Conservation (phyloP, 2,113 vertebrate genomes). For the Proteles cristata region DNA sequence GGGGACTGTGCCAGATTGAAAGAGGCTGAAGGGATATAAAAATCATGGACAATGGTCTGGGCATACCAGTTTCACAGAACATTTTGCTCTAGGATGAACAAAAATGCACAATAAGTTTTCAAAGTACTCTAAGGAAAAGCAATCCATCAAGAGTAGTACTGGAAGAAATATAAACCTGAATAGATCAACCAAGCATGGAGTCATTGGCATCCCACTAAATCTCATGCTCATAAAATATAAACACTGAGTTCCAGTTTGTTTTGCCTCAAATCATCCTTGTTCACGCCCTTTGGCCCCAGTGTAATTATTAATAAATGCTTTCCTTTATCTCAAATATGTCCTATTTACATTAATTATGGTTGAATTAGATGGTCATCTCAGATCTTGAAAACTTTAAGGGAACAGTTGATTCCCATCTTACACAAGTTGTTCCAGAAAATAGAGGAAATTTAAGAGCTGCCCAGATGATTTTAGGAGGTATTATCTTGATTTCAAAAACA, state of each 20-base stretch:
- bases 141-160: neutral
- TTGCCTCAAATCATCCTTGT: neutral
- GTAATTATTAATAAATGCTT: conserved; percentile 9
- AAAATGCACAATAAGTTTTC: neutral
- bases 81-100: neutral
- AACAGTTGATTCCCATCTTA: conserved; percentile 1
- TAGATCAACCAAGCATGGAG: neutral
- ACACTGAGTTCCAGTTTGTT: neutral
- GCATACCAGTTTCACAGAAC: neutral
- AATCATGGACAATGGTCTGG: neutral
- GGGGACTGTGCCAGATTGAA: neutral
- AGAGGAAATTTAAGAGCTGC: neutral
- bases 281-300: neutral
- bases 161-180: neutral
- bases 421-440: conserved; percentile 29
- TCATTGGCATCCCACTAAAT: neutral
- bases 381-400: conserved; percentile 12
- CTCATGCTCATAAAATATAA: neutral
- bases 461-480: neutral
- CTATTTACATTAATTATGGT: conserved; percentile 15
- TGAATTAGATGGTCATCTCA: neutral
- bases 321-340: neutral
- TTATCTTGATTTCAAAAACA: conserved; percentile 47
- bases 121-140: conserved; percentile 14
- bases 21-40: neutral